These are phyloP conservation scores for Crocuta crocuta DNA, from an alignment of 2,113 vertebrate genomes.

Conservation along the genomic window DNA sequence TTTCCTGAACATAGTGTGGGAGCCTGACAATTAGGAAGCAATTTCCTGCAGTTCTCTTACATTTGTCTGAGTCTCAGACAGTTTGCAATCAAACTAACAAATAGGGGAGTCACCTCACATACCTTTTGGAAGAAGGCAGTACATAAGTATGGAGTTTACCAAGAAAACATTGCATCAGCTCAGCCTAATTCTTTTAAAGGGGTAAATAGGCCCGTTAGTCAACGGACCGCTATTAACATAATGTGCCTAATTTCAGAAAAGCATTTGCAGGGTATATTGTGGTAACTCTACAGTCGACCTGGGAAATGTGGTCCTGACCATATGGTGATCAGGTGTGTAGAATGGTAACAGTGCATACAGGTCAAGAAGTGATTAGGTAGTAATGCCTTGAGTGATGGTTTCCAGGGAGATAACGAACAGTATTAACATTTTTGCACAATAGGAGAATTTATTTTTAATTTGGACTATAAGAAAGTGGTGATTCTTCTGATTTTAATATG, in stretches of 20 bases:
- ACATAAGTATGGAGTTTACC: neutral
- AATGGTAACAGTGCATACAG: neutral
- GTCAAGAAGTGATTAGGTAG: neutral
- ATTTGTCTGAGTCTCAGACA: conserved; percentile 51
- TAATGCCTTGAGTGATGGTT: neutral
- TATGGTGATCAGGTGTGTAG: neutral
- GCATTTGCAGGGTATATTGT: neutral
- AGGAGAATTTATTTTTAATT: conserved; percentile 26
- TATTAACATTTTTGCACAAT: neutral
- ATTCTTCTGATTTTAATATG: conserved; percentile 44
- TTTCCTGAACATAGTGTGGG: conserved; percentile 37
- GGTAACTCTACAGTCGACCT: neutral
- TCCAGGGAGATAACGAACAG: neutral
- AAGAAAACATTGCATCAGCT: neutral
- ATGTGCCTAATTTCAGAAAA: neutral
- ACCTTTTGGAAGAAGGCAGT: conserved; percentile 16
- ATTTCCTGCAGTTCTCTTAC: conserved; percentile 13
- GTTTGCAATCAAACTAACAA: conserved; percentile 14
- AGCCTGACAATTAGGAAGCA: conserved; percentile 35
- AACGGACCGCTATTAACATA: neutral
- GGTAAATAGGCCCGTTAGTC: neutral
- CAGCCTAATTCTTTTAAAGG: neutral
- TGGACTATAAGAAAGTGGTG: neutral
- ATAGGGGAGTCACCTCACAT: neutral
- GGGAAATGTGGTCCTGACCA: neutral